Base-by-base conservation (phyloP, 2,113 vertebrate genomes). In the Gasterosteus nipponicus region DNA sequence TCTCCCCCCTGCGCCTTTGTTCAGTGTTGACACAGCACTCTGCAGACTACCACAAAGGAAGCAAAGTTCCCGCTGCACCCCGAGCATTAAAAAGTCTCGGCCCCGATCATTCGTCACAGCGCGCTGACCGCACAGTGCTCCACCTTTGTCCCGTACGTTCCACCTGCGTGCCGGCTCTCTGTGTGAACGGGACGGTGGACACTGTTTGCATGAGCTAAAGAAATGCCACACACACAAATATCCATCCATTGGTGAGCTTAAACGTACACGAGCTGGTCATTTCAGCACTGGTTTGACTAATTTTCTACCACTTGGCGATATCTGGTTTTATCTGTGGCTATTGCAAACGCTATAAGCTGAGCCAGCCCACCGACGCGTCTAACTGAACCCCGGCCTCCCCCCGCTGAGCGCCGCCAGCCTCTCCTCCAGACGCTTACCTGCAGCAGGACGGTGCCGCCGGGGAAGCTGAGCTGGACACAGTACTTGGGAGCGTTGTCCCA, bases 401-500 rank as follows among this genome's bases (percentile, higher is more conserved):
- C 42, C 29, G 15, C 51, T 53, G 51, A 53, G 9, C n/a, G 11
- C 31, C 56, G 22, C 29, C 7, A 10, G 58, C 3, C 47, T n/a
- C 19, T 60, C 22, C 19, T 10, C 18, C n/a, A 56, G 47, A 31
- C 15, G 15, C 22, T 81, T 96, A 99, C 98, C 97, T 99, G 98
- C 75, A 99, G 93, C 78, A 99, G 93, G 86, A 99, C 94, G 5
- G 97, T 99, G 33, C 97, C 98, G 67, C 97, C 98, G 0, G 97
- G 97, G 89, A 99, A 93, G 5, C 97, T 98, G 86, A 99, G 97
- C 95, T 99, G 98, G 94, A 99, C 96, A 92, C 98, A 99, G 94
- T 99, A 99, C 92, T 99, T 99, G 9, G 98, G 98, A 73, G 98
- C 98, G 0, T 99, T 99, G 92, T 99, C 98, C 98, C 98, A 99